Evolutionary conservation across 35 echinoderm and acorn worm species (phyloP).

Genomic region (Lytechinus pictus): DNA sequence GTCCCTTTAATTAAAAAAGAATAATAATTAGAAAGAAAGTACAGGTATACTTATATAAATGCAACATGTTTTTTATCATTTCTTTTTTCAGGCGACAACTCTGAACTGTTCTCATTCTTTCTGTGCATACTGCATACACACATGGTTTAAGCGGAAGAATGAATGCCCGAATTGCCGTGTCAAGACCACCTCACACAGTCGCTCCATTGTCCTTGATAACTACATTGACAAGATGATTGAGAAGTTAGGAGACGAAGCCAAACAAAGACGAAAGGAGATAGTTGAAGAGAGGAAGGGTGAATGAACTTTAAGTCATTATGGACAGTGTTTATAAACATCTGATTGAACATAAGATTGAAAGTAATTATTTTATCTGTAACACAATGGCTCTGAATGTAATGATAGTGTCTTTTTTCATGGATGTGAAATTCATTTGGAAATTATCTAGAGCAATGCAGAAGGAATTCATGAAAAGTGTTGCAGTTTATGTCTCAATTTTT

Average conservation of each 20-base stretch:
- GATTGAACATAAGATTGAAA: not conserved
- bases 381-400: not conserved
- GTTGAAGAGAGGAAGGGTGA: conserved; percentile 87
- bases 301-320: not conserved
- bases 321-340: not conserved
- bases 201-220: conserved; percentile 90
- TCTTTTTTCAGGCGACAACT: conserved; percentile 83
- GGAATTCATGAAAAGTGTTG: no score
- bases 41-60: not conserved
- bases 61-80: not conserved
- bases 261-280: conserved; percentile 74
- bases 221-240: conserved; percentile 99
- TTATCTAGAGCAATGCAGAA: no score
- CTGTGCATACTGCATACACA: conserved; percentile 84
- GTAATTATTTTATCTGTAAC: not conserved
- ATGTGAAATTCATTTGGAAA: not conserved
- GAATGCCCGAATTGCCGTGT: conserved; percentile 88
- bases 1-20: no score
- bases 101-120: conserved; percentile 99
- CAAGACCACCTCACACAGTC: conserved; percentile 67
- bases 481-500: no score
- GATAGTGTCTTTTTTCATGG: not conserved
- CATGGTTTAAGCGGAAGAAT: conserved; percentile 87
- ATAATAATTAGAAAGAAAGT: no score
- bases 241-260: conserved; percentile 80